Conservation (phyloP, 2,113 vertebrate species). For the Danio rerio region GRCz12tu NC_133182.1:5267001-5267500, state of each 20-base stretch:
- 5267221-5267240: neutral
- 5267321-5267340: slow-evolving; percentile 50
- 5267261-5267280: slow-evolving; percentile 40
- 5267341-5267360: slow-evolving; percentile 24
- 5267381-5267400: slow-evolving; percentile 6
- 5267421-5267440: slow-evolving; percentile 42
- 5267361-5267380: slow-evolving; percentile 34
- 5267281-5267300: slow-evolving; percentile 52
- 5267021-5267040: too few relatives aligned
- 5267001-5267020: too few relatives aligned
- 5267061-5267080: too few relatives aligned
- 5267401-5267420: neutral
- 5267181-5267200: too few relatives aligned
- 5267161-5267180: too few relatives aligned
- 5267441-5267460: slow-evolving; percentile 35
- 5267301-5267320: slow-evolving; percentile 48
- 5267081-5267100: too few relatives aligned
- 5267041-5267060: too few relatives aligned
- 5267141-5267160: too few relatives aligned
- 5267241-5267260: neutral
- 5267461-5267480: neutral
- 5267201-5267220: neutral
- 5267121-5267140: too few relatives aligned
- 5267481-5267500: neutral
- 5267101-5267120: too few relatives aligned